A percentile compares a stretch with the other conserved stretches of the same genome.
Evolutionary conservation across 2,113 vertebrate genomes (phyloP).

Genomic region (Boulengeromyrus knoepffleri): DNA sequence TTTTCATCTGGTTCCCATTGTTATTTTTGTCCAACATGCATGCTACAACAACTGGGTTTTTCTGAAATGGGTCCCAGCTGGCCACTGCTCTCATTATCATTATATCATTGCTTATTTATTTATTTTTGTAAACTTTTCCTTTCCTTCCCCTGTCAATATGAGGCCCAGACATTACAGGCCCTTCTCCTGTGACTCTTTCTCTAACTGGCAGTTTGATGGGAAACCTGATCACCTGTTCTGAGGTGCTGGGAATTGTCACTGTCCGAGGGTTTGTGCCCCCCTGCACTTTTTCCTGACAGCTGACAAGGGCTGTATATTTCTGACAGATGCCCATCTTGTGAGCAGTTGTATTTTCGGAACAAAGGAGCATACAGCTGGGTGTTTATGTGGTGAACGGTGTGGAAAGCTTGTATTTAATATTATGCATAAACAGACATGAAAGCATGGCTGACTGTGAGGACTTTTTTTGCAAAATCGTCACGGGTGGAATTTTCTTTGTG

Average conservation of each 20-base stretch:
- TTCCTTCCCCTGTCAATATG: not conserved
- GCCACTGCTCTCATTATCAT: slow-evolving; percentile 11
- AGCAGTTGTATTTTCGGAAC: not conserved
- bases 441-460: not conserved
- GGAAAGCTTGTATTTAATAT: not conserved
- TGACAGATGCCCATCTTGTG: not conserved
- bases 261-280: not conserved
- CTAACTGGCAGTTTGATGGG: not conserved
- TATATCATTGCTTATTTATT: not conserved
- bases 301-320: not conserved
- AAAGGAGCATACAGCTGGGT: not conserved
- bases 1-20: slow-evolving; percentile 55
- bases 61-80: slow-evolving; percentile 46
- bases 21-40: slow-evolving; percentile 49
- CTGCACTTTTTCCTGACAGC: not conserved
- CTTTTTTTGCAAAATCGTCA: not conserved
- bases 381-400: not conserved
- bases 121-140: not conserved
- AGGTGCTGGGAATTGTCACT: not conserved
- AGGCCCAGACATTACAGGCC: not conserved
- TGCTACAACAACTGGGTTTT: slow-evolving; percentile 37
- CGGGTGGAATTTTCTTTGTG: not conserved
- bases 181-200: not conserved
- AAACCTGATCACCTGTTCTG: not conserved
- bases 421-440: not conserved